Evolutionary conservation across 1,140 invertebrate species (phyloP).

Genomic region (Orchestia grillus): DNA sequence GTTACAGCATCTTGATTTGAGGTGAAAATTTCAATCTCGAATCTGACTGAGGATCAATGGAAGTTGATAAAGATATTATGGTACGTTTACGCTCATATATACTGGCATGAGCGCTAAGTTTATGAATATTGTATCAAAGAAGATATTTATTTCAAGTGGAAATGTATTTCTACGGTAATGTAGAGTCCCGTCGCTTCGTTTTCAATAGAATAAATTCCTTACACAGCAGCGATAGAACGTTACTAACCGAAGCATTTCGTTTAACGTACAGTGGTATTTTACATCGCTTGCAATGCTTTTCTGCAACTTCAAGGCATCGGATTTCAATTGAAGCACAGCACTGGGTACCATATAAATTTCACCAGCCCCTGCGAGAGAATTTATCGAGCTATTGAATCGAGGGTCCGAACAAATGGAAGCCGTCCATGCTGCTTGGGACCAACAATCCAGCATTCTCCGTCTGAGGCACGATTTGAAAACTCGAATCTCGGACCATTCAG

Average conservation of each 20-base stretch:
- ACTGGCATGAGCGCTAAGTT: too few relatives aligned
- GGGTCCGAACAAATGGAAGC: conserved; percentile 20
- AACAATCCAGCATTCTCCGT: conserved; percentile 12
- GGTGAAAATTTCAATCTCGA: too few relatives aligned
- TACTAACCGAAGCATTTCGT: neutral
- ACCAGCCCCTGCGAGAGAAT: neutral
- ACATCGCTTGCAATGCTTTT: neutral
- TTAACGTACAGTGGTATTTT: neutral
- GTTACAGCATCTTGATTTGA: too few relatives aligned
- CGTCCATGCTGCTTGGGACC: conserved; percentile 5
- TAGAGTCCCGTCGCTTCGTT: neutral
- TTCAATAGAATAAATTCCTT: neutral
- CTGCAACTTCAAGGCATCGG: neutral
- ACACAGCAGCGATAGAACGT: neutral
- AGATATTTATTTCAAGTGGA: neutral
- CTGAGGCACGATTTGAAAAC: conserved; percentile 4
- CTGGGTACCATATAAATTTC: neutral
- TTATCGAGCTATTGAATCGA: conserved; percentile 20
- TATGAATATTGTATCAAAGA: too few relatives aligned
- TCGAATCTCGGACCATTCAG: neutral
- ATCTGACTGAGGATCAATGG: too few relatives aligned
- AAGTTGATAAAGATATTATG: too few relatives aligned
- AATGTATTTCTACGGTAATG: neutral
- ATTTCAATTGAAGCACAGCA: conserved; percentile 1
- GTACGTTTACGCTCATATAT: too few relatives aligned